Conservation (phyloP, 23 tunicate species). For the Trididemnum miniatum region DNA sequence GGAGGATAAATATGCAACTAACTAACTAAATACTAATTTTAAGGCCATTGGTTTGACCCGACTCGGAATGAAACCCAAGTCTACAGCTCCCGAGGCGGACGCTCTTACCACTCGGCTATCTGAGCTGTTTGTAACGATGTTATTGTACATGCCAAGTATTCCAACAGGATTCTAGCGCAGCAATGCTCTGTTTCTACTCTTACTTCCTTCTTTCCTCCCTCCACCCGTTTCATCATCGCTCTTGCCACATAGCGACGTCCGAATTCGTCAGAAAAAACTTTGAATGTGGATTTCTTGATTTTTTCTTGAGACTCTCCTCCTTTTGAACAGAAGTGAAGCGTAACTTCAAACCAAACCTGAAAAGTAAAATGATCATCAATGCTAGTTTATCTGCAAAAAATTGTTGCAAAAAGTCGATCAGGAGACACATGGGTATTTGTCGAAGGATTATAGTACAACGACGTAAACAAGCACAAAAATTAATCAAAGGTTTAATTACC, state of each 20-base stretch:
- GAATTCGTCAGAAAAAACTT: constrained; percentile 61
- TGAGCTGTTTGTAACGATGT: too few relatives aligned
- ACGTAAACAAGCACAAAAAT: background rate
- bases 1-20: too few relatives aligned
- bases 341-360: constrained; percentile 97
- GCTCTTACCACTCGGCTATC: too few relatives aligned
- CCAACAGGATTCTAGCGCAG: too few relatives aligned
- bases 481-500: constrained; percentile 32
- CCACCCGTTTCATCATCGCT: background rate
- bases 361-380: background rate
- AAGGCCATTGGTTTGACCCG: too few relatives aligned
- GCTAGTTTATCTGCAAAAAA: background rate
- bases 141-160: too few relatives aligned
- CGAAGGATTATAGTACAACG: too few relatives aligned
- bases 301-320: constrained; percentile 94
- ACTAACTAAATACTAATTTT: too few relatives aligned
- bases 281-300: constrained; percentile 61
- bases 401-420: background rate
- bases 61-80: too few relatives aligned
- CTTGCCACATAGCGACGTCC: constrained; percentile 62
- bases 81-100: too few relatives aligned
- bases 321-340: constrained; percentile 90
- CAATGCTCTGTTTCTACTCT: too few relatives aligned
- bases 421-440: too few relatives aligned
- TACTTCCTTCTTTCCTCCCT: constrained; percentile 5